A percentile compares a stretch with the other conserved stretches of the same genome.
Evolutionary conservation across 2,888 invertebrate species (phyloP).

Genomic region (Habroteleia sp.): DNA sequence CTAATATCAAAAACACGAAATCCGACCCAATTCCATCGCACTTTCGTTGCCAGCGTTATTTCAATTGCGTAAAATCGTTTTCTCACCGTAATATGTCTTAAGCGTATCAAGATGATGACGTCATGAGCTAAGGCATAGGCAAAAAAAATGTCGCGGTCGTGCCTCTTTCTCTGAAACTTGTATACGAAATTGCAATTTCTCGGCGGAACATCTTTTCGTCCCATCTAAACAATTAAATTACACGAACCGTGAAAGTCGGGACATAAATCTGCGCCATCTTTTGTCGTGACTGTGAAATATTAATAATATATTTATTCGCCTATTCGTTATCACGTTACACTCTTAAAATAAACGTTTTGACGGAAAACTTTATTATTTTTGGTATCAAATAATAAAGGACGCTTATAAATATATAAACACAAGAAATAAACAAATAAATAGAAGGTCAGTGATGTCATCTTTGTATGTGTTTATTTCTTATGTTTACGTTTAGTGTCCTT

Average conservation of each 20-base stretch:
- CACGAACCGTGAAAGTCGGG: slow-evolving; percentile 71
- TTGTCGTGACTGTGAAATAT: slow-evolving; percentile 16
- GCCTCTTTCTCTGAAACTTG: slow-evolving; percentile 10
- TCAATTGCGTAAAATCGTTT: slow-evolving; percentile 24
- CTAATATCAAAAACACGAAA: slow-evolving; percentile 5
- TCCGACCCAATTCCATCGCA: slow-evolving; percentile 27
- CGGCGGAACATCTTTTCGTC: slow-evolving; percentile 67
- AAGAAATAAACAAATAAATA: too few species aligned
- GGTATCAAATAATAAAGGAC: too few species aligned
- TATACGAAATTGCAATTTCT: slow-evolving; percentile 53
- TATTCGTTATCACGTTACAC: slow-evolving; percentile 1
- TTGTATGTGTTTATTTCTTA: too few species aligned
- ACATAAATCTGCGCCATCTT: slow-evolving; percentile 68
- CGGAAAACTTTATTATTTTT: too few species aligned
- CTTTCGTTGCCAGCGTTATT: not conserved
- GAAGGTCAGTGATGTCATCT: too few species aligned
- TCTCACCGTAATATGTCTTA: slow-evolving; percentile 28
- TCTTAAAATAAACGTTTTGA: too few species aligned
- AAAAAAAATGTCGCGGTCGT: not conserved
- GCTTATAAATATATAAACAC: too few species aligned
- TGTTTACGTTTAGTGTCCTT: too few species aligned
- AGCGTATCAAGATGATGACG: slow-evolving; percentile 25
- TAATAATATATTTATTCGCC: slow-evolving; percentile 3
- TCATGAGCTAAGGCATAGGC: not conserved
- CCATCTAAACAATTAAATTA: slow-evolving; percentile 75